phyloP scores from a whole-genome alignment of 2,113 vertebrate species.

The Limanda limanda region DNA sequence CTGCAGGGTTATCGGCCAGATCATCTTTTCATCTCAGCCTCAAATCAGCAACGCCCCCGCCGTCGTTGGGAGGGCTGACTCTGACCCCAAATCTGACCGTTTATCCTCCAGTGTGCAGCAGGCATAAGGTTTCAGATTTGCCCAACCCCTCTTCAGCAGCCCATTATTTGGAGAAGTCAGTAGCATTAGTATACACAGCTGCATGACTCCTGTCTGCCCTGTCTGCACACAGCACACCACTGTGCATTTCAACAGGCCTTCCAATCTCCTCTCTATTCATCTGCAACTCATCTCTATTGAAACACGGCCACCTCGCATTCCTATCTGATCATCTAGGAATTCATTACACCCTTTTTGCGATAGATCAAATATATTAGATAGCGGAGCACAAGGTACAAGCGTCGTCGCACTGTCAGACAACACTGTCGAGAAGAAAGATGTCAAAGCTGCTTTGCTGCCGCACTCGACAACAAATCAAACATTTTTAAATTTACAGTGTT shows the following conservation, averaged over 20 bases:
- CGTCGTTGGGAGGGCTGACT: neutral
- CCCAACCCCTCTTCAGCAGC: neutral
- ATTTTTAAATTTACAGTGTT: no score
- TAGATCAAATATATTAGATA: slow-evolving; percentile 45
- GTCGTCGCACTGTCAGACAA: slow-evolving; percentile 4
- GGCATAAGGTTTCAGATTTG: slow-evolving; percentile 10
- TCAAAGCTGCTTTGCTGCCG: slow-evolving; percentile 16
- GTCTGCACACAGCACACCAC: slow-evolving; percentile 54
- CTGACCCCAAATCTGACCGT: neutral
- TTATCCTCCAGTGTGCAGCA: neutral
- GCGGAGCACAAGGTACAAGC: slow-evolving; percentile 17
- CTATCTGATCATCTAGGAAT: slow-evolving; percentile 57
- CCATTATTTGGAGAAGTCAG: slow-evolving; percentile 40
- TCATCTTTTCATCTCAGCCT: neutral
- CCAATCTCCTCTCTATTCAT: slow-evolving; percentile 58
- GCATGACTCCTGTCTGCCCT: slow-evolving; percentile 37
- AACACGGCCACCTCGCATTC: slow-evolving; percentile 44
- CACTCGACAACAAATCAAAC: no score
- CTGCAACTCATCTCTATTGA: slow-evolving; percentile 51
- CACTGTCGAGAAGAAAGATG: slow-evolving; percentile 20
- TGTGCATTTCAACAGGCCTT: slow-evolving; percentile 67
- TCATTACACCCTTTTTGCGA: slow-evolving; percentile 43
- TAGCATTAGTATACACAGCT: slow-evolving; percentile 69
- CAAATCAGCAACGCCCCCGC: neutral
- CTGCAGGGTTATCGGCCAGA: no score